These are phyloP conservation scores for Trimorus sp. DNA, from an alignment of 2,888 invertebrate species.

Conservation along the genomic window DNA sequence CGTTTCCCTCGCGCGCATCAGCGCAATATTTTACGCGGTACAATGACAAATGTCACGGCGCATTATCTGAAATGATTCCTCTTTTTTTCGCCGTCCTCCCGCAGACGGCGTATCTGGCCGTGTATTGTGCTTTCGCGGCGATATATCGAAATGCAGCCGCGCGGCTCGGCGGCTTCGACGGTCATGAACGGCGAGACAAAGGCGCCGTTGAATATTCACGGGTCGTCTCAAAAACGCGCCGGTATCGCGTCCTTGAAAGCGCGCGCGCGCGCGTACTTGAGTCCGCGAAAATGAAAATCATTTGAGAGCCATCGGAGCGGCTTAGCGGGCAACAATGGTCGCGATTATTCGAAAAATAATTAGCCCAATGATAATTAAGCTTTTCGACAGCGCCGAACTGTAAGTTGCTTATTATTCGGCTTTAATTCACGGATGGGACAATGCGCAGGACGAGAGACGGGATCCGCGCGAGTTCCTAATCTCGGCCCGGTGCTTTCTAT, in stretches of 20 bases:
- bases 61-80: conserved; percentile 38
- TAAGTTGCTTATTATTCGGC: conserved; percentile 49
- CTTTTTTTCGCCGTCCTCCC: conserved; percentile 24
- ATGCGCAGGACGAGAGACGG: conserved; percentile 24
- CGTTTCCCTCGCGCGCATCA: conserved; percentile 7
- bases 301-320: conserved; percentile 48
- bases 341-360: conserved; percentile 58
- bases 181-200: conserved; percentile 68
- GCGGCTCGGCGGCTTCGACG: conserved; percentile 45
- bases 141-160: conserved; percentile 52
- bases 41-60: conserved; percentile 35
- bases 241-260: conserved; percentile 48
- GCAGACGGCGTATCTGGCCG: conserved; percentile 44
- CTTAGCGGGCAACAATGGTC: conserved; percentile 39
- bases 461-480: conserved; percentile 33
- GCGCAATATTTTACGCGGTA: conserved; percentile 10
- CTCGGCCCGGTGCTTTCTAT: conserved; percentile 16
- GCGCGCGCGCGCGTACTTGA: conserved; percentile 37
- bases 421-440: conserved; percentile 49
- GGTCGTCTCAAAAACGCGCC: conserved; percentile 64
- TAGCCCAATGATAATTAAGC: conserved; percentile 54
- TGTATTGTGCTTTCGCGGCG: conserved; percentile 64
- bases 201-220: conserved; percentile 72
- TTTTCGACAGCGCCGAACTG: conserved; percentile 25
- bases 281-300: conserved; percentile 58